Percentiles rank a stretch among this genome's conserved stretches.
phyloP scores from a whole-genome alignment of 2,113 vertebrate genomes.

The Aix galericulata region DNA sequence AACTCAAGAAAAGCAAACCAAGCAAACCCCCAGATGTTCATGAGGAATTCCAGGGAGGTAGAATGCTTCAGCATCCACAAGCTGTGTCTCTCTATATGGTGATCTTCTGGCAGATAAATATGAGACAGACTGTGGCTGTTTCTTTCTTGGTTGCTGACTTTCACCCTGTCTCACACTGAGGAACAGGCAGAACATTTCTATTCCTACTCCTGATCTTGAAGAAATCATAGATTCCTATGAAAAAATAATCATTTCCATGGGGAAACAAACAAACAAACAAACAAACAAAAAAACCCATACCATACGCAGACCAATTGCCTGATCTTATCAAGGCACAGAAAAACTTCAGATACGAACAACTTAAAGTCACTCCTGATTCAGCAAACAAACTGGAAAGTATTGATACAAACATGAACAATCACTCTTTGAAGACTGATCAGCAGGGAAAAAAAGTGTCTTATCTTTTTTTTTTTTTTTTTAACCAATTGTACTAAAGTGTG shows the following conservation, averaged over 20 bases:
- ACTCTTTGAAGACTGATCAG: background rate
- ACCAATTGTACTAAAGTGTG: background rate
- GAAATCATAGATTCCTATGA: background rate
- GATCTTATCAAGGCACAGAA: background rate
- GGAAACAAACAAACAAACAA: background rate
- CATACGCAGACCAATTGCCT: background rate
- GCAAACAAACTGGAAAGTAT: background rate
- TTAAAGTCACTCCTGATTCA: background rate
- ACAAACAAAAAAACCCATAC: too few relatives aligned
- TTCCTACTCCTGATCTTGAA: background rate
- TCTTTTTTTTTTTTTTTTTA: background rate
- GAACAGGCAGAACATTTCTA: background rate
- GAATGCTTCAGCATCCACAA: background rate
- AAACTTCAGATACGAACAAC: background rate
- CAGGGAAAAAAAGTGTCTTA: background rate
- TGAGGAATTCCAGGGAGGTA: background rate
- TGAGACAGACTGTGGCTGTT: background rate
- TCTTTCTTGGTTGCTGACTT: background rate
- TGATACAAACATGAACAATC: background rate
- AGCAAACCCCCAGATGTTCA: background rate
- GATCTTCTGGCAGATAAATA: background rate
- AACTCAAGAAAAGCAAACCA: background rate
- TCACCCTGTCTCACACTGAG: rapidly evolving
- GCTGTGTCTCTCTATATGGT: rapidly evolving
- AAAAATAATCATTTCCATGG: background rate